Percentiles rank a stretch among this genome's conserved stretches.
phyloP scores from a whole-genome alignment of 2,113 vertebrate species.

The Hiodon alosoides region DNA sequence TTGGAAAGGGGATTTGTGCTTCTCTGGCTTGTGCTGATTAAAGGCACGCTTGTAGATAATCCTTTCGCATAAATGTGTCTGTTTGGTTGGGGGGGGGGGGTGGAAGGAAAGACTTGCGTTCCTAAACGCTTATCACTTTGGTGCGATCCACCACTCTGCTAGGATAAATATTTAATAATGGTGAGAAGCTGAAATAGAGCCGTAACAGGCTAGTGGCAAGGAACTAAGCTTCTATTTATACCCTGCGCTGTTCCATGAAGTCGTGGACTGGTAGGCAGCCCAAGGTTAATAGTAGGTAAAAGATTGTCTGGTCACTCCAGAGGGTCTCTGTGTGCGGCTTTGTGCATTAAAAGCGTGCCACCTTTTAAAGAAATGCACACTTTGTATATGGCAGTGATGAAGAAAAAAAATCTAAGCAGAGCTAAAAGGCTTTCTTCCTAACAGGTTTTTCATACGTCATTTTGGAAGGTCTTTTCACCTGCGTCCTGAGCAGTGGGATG shows the following conservation, averaged over 20 bases:
- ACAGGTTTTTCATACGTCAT: too few relatives aligned
- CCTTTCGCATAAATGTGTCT: slow-evolving; percentile 49
- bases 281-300: slow-evolving; percentile 64
- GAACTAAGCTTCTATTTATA: slow-evolving; percentile 60
- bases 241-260: slow-evolving; percentile 49
- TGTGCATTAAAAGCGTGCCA: too few relatives aligned
- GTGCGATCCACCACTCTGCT: slow-evolving; percentile 50
- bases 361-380: too few relatives aligned
- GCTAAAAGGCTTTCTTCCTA: too few relatives aligned
- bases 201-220: slow-evolving; percentile 55
- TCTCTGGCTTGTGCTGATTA: slow-evolving; percentile 58
- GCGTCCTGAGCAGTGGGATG: too few relatives aligned
- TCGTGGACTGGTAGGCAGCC: slow-evolving; percentile 58
- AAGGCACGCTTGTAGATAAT: slow-evolving; percentile 64
- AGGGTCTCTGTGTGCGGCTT: too few relatives aligned
- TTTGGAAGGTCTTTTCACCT: too few relatives aligned
- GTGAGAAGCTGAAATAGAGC: slow-evolving; percentile 42
- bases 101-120: slow-evolving; percentile 45
- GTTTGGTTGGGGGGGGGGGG: slow-evolving; percentile 37
- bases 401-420: too few relatives aligned
- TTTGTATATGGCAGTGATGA: too few relatives aligned
- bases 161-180: slow-evolving; percentile 72
- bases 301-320: too few relatives aligned
- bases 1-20: slow-evolving; percentile 52
- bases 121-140: slow-evolving; percentile 61